These are phyloP conservation scores for Stichodactyla helianthus DNA, from an alignment of 64 coral and sea anemone genomes.

Conservation along the genomic window DNA sequence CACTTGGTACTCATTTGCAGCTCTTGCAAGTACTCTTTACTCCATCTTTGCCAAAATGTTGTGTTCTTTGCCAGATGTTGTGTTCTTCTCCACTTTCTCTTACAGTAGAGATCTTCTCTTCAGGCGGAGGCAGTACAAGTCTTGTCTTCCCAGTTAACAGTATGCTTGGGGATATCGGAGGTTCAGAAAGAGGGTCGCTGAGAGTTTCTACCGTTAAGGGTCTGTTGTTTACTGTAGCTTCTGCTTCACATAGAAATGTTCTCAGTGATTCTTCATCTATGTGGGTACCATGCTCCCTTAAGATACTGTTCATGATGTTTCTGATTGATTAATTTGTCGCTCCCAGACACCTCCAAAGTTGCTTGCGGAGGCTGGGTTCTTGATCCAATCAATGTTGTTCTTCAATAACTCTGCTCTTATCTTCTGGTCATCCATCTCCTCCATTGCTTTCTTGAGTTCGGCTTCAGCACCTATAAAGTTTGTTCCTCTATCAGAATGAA, in stretches of 20 bases:
- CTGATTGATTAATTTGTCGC: conserved; percentile 51
- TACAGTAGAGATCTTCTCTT: too few species aligned
- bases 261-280: conserved; percentile 48
- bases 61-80: too few species aligned
- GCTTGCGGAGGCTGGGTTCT: conserved; percentile 31
- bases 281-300: conserved; percentile 20
- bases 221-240: conserved; percentile 38
- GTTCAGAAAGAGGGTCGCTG: conserved; percentile 13
- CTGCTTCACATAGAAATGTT: conserved; percentile 50
- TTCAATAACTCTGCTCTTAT: conserved; percentile 48
- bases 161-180: conserved; percentile 43
- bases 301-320: conserved; percentile 26
- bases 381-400: conserved; percentile 46
- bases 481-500: conserved; percentile 11
- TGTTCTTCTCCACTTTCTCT: too few species aligned
- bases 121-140: too few species aligned
- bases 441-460: conserved; percentile 36
- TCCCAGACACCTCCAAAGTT: conserved; percentile 60
- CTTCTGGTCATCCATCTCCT: conserved; percentile 47
- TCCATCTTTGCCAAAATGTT: too few species aligned
- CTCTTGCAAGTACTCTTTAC: too few species aligned
- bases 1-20: too few species aligned
- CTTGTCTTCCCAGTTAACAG: conserved; percentile 37
- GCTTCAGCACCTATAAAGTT: conserved; percentile 39
- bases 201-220: conserved; percentile 60